Conservation (phyloP, 1,140 invertebrate genomes). For the Bombus huntii region DNA sequence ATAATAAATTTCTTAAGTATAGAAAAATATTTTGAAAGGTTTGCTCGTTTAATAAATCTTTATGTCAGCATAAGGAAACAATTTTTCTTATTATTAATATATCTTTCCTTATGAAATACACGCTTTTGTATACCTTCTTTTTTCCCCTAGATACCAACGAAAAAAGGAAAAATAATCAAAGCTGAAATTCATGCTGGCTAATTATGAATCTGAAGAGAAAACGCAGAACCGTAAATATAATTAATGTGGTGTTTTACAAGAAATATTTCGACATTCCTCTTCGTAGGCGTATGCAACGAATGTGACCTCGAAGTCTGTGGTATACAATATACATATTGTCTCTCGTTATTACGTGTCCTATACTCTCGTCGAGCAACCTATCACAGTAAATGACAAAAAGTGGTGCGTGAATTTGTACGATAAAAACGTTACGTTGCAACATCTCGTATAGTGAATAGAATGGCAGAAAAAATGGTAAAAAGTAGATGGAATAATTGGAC, state of each 20-base stretch:
- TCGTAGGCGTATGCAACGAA: conserved; percentile 33
- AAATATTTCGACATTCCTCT: conserved; percentile 38
- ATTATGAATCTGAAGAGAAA: background rate
- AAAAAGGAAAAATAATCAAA: no score
- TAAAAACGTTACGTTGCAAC: conserved; percentile 11
- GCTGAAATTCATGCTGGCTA: background rate
- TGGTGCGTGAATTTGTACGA: conserved; percentile 40
- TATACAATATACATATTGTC: conserved; percentile 39
- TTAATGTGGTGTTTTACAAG: background rate
- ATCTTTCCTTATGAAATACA: background rate
- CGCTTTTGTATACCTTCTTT: background rate
- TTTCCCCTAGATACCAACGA: no score
- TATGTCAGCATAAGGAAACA: background rate
- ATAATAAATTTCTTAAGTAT: no score
- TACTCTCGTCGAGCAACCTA: conserved; percentile 13
- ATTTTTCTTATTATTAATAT: background rate
- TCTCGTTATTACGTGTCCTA: conserved; percentile 22
- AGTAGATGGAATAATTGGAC: conserved; percentile 6
- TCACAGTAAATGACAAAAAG: conserved; percentile 30
- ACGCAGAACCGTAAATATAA: background rate
- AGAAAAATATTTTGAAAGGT: no score
- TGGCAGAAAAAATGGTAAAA: conserved; percentile 4
- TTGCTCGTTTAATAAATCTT: background rate
- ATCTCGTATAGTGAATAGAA: background rate
- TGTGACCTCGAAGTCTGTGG: conserved; percentile 45